phyloP scores from a whole-genome alignment of 2,888 invertebrate genomes.

The Cheilosia variabilis region DNA sequence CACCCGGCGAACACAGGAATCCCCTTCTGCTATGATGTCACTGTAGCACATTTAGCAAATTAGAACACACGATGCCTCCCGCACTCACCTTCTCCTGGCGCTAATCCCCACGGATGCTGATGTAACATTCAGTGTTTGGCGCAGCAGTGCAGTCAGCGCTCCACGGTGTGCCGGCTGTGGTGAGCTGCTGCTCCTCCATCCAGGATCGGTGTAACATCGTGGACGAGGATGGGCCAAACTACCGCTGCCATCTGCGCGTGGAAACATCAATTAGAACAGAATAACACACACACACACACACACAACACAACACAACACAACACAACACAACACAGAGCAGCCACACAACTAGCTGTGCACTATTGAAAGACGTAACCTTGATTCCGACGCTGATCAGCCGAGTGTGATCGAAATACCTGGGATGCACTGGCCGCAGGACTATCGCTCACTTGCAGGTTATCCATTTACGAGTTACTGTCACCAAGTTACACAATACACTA shows the following conservation, averaged over 20 bases:
- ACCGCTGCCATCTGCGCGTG: conserved; percentile 60
- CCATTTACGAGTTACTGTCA: conserved; percentile 46
- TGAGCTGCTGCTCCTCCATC: conserved; percentile 18
- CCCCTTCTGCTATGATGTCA: conserved; percentile 51
- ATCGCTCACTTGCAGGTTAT: conserved; percentile 54
- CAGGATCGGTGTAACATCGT: conserved; percentile 67
- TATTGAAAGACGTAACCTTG: conserved; percentile 49
- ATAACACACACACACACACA: conserved; percentile 21
- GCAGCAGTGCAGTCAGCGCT: conserved; percentile 52
- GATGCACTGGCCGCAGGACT: conserved; percentile 25
- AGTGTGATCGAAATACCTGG: conserved; percentile 14
- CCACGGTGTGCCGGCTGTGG: conserved; percentile 15
- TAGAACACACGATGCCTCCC: conserved; percentile 17
- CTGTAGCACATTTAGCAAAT: conserved; percentile 44
- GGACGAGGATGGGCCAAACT: conserved; percentile 43
- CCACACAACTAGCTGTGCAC: conserved; percentile 2
- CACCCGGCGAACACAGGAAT: neutral
- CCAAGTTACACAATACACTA: conserved; percentile 51
- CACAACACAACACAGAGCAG: conserved; percentile 21
- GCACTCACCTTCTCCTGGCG: conserved; percentile 49
- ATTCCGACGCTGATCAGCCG: conserved; percentile 33
- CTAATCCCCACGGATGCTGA: conserved; percentile 66
- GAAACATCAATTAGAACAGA: conserved; percentile 56
- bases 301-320: conserved; percentile 30
- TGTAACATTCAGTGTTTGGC: conserved; percentile 63